Base-by-base conservation (phyloP, 37 sponge, comb jelly and placozoan genomes). In the Bolinopsis microptera region DNA sequence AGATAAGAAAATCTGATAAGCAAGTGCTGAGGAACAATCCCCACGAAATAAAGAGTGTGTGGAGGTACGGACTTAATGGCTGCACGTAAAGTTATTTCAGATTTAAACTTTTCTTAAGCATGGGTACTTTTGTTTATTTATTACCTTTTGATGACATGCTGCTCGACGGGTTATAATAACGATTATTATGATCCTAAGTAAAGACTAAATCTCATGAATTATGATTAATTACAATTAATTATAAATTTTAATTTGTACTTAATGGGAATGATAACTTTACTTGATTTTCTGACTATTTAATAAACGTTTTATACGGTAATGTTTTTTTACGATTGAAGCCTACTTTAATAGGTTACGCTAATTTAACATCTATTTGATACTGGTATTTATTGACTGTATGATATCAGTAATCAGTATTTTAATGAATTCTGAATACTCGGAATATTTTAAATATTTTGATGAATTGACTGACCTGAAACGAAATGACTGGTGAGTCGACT, bases 21-120 rank as follows among this genome's bases (percentile, higher is more conserved):
- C 27, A 32, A 32, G 80, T 77, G 80, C 27, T 77, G 36, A 77
- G 80, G 80, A 77, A 77, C 35, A 77, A 32, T 77, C 80, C 80
- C 3, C 27, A 32, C 13, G 33, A 27, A 32, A 32, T 77, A 21
- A 72, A 32, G 27, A 32, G 33, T 35, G 36, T 32, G 34, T 77
- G 80, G 80, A 77, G 32, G 18, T 32, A 32, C 0, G 80, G 80
- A 16, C 35, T 77, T 1, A 13, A 5, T 48, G 61, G 61, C 9
- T 48, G 61, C 13, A 48, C 61, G 61, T 48, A 13, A 48, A 48
- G 61, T 48, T 48, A 13, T 48, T 48, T 48, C 13, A n/a, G n/a
- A n/a, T n/a, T n/a, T n/a, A n/a, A n/a, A n/a, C n/a, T n/a, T n/a
- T n/a, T n/a, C n/a, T n/a, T n/a, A n/a, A n/a, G n/a, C n/a, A n/a